phyloP scores from a whole-genome alignment of 1,140 invertebrate genomes.

The Drosophila mayri region DNA sequence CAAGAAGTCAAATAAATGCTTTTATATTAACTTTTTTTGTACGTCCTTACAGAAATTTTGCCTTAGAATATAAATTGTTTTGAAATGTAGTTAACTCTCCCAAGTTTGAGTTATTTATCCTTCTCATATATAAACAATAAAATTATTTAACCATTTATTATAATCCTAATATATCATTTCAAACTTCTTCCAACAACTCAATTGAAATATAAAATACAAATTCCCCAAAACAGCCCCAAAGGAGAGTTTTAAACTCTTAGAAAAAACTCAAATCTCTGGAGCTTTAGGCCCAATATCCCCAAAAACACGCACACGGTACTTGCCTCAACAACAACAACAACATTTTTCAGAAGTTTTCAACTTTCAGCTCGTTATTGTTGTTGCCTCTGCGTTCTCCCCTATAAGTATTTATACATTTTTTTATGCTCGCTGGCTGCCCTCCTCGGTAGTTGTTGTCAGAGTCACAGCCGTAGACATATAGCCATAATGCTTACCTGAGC shows the following conservation, averaged over 20 bases:
- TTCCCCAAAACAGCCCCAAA: not conserved
- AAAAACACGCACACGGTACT: slow-evolving; percentile 19
- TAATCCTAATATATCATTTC: not conserved
- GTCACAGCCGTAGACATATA: slow-evolving; percentile 65
- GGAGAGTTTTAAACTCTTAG: slow-evolving; percentile 1
- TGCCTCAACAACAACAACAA: slow-evolving; percentile 21
- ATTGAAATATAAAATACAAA: not conserved
- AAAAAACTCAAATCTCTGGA: slow-evolving; percentile 6
- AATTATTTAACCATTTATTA: not conserved
- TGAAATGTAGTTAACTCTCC: not conserved
- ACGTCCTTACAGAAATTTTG: too few relatives aligned
- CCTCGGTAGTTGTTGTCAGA: slow-evolving; percentile 47
- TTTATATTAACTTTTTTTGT: too few relatives aligned
- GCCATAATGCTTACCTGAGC: slow-evolving; percentile 81
- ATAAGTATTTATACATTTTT: slow-evolving; percentile 41
- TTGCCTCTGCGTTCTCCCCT: not conserved
- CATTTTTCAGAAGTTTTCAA: slow-evolving; percentile 56
- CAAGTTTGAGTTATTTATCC: not conserved
- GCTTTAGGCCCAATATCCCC: slow-evolving; percentile 18
- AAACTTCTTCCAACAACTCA: not conserved
- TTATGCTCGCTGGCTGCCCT: slow-evolving; percentile 18
- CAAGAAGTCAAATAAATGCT: not conserved
- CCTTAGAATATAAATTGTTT: not conserved
- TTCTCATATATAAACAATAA: not conserved
- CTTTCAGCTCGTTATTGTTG: slow-evolving; percentile 48